Conservation (phyloP, 2,888 invertebrate species). For the Autographa gamma region DNA sequence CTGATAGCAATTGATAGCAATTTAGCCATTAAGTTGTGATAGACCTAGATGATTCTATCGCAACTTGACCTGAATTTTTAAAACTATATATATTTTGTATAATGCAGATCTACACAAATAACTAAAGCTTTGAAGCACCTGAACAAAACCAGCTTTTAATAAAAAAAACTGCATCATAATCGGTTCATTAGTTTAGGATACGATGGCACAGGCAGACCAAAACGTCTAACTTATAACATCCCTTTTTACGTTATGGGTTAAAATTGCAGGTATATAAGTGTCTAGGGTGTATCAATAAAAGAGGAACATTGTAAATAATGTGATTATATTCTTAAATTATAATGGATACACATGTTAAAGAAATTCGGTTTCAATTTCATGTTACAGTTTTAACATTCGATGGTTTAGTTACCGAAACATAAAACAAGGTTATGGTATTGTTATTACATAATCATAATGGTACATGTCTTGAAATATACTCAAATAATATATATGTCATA, state of each 20-base stretch:
- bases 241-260: neutral
- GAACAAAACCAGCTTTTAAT: no score
- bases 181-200: no score
- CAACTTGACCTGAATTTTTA: no score
- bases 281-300: conserved; percentile 58
- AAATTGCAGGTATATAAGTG: neutral
- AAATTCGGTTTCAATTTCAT: conserved; percentile 73
- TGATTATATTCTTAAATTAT: conserved; percentile 81
- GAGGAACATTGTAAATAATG: conserved; percentile 70
- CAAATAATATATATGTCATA: conserved; percentile 62
- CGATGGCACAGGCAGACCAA: no score
- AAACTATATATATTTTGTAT: no score
- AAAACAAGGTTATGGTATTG: conserved; percentile 32
- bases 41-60: no score
- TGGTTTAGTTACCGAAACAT: conserved; percentile 61
- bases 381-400: conserved; percentile 62
- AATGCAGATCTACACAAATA: no score
- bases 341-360: conserved; percentile 77
- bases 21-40: no score
- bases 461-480: neutral
- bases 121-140: no score
- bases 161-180: no score
- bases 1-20: no score
- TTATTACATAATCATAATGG: conserved; percentile 42
- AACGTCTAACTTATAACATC: no score